phyloP scores from a whole-genome alignment of 92 coral and sea anemone species.

The Micromussa lordhowensis region DNA sequence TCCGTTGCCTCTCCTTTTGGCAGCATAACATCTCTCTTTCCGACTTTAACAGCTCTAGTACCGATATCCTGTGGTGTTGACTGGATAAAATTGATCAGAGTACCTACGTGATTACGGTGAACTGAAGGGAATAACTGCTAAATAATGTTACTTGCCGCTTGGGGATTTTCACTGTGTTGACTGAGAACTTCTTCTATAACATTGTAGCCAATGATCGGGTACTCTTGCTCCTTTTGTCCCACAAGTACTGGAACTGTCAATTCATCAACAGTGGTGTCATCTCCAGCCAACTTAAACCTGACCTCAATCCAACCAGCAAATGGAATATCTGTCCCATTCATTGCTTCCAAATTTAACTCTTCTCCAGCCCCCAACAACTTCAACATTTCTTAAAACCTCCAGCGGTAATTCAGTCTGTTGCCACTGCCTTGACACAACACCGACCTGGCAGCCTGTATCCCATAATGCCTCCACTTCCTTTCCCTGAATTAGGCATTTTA shows the following conservation, averaged over 20 bases:
- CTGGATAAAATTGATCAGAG: conserved; percentile 21
- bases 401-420: conserved; percentile 40
- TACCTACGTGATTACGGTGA: not conserved
- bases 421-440: conserved; percentile 45
- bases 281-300: no score
- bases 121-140: conserved; percentile 15
- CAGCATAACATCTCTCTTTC: conserved; percentile 33
- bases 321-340: no score
- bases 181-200: conserved; percentile 60
- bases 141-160: no score
- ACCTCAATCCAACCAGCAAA: no score
- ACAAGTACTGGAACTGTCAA: no score
- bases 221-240: no score
- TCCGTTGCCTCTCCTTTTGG: no score
- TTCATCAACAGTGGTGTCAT: no score
- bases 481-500: conserved; percentile 3
- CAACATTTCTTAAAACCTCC: conserved; percentile 35
- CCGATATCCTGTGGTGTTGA: conserved; percentile 15
- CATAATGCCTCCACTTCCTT: conserved; percentile 60
- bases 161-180: no score
- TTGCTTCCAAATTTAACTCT: no score
- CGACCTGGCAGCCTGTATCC: conserved; percentile 76
- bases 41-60: conserved; percentile 8
- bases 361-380: conserved; percentile 65
- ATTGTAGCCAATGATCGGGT: no score